Evolutionary conservation across 2,113 vertebrate species (phyloP), one percentile per base, ranked within the genome.

Genomic region (Engystomops pustulosus): DNA sequence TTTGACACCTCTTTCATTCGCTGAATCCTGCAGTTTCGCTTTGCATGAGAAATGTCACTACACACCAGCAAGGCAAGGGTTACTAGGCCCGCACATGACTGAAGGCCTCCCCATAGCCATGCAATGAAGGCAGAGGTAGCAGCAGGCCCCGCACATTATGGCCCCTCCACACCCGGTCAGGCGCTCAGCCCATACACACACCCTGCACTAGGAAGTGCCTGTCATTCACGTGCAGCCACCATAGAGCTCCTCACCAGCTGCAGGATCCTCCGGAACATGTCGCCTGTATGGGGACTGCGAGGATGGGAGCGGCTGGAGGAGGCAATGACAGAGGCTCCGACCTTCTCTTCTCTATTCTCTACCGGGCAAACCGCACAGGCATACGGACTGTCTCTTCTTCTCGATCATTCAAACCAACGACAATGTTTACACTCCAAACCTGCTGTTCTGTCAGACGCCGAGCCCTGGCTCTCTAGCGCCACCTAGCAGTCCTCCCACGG

Each of bases 321-420:
- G 23, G 34, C 47, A 23, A 27, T 51, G 10, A 34, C 27, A 6
- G 27, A 14, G 36, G 30, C 79, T 9, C 58, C 17, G 18, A 32
- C 60, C 62, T 34, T 49, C 2, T 53, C 34, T 27, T 38, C 25
- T 49, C 58, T 77, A 69, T n/a, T 44, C 30, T 25, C 23, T 27
- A 27, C 23, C 25, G 60, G 62, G 34, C 5, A 36, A 49, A n/a
- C 36, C 72, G n/a, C 60, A 84, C 62, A 68, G 20, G 34, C 60
- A 69, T 62, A 76, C 41, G 32, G 82, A 36, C 30, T 36, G 82
- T 67, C 82, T 84, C 38, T 69, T 77, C 81, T 83, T 78, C 82
- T 84, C 58, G 82, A 84, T 84, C 82, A 68, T 78, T 84, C 82
- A 84, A 77, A 84, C 82, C 82, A 84, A 55, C 82, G 82, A 84